phyloP scores from a whole-genome alignment of 2,113 vertebrate genomes.

The Syrrhaptes paradoxus region DNA sequence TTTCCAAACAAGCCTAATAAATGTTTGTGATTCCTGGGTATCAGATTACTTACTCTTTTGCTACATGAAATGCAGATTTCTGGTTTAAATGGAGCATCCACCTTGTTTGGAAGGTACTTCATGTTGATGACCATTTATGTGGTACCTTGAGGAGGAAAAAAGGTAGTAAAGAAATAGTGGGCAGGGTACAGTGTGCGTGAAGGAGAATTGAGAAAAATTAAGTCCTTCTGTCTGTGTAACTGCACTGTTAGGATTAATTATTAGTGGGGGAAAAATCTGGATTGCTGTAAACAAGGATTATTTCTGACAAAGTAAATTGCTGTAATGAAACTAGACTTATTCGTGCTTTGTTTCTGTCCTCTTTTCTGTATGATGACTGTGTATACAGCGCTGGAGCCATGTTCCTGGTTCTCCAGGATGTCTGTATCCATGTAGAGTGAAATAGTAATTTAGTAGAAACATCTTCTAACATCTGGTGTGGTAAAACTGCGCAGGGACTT shows the following conservation, averaged over 20 bases:
- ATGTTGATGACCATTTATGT: background rate
- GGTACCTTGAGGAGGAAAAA: background rate
- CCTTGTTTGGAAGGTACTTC: background rate
- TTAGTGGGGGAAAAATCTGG: background rate
- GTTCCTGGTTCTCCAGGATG: background rate
- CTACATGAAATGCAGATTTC: background rate
- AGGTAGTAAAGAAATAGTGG: background rate
- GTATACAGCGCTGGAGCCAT: background rate
- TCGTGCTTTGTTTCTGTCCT: background rate
- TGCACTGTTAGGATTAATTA: background rate
- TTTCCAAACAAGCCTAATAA: background rate
- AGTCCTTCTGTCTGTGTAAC: background rate
- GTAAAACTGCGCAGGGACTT: background rate
- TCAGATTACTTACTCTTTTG: background rate
- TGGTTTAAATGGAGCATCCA: background rate
- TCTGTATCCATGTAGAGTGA: background rate
- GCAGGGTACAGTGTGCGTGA: background rate
- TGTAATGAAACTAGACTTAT: background rate
- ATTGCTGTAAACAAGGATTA: background rate
- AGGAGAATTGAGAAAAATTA: background rate
- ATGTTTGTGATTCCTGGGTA: background rate
- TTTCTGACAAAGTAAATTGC: background rate
- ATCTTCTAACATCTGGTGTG: rapidly evolving
- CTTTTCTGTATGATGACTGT: background rate
- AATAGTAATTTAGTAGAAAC: background rate